These are phyloP conservation scores for Platycheirus albimanus DNA, from an alignment of 2,888 invertebrate genomes.

Conservation along the genomic window DNA sequence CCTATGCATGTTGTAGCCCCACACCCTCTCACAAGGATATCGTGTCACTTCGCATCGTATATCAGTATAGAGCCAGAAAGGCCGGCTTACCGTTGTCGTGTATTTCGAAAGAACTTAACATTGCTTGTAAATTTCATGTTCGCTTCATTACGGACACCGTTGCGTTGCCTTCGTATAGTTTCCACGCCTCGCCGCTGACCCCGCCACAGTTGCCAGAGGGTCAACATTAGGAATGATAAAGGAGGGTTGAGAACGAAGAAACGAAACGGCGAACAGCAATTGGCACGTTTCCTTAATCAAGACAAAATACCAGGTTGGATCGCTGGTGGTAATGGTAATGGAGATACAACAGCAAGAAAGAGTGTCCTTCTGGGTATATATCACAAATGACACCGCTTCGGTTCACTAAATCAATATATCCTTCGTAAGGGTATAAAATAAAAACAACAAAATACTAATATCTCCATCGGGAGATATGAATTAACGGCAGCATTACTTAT, in stretches of 20 bases:
- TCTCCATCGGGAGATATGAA: constrained; percentile 64
- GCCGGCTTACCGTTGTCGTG: constrained; percentile 31
- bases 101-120: constrained; percentile 55
- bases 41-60: constrained; percentile 34
- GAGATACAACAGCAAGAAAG: background rate
- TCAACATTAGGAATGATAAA: constrained; percentile 2
- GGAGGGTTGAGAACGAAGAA: no score
- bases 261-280: constrained; percentile 58
- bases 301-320: constrained; percentile 60
- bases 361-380: constrained; percentile 44
- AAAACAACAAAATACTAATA: constrained; percentile 59
- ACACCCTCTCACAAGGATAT: constrained; percentile 20
- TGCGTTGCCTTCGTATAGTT: background rate
- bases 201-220: constrained; percentile 9
- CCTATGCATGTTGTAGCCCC: background rate
- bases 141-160: constrained; percentile 62
- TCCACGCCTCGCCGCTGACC: background rate
- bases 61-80: constrained; percentile 29
- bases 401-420: constrained; percentile 60
- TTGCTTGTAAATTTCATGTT: constrained; percentile 72
- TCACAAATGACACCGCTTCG: constrained; percentile 44
- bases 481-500: constrained; percentile 57
- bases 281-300: constrained; percentile 72
- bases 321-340: constrained; percentile 1
- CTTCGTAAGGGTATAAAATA: constrained; percentile 43